These are phyloP conservation scores for Triplophysa dalaica DNA, from an alignment of 2,113 vertebrate genomes.

Conservation along the genomic window DNA sequence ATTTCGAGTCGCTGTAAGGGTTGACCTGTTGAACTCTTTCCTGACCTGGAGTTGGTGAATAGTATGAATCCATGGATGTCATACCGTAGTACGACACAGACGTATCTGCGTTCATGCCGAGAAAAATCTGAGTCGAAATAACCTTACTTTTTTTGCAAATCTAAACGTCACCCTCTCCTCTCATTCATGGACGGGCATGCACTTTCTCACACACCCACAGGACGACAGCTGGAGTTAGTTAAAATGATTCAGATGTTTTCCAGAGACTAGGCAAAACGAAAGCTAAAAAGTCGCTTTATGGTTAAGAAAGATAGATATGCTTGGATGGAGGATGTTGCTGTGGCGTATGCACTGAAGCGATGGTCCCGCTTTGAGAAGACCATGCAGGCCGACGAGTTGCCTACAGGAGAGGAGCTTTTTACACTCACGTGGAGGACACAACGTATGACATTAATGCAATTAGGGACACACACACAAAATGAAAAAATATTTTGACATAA, in stretches of 20 bases:
- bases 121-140: conserved; percentile 78
- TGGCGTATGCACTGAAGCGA: conserved; percentile 53
- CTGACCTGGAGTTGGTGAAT: conserved; percentile 84
- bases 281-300: conserved; percentile 79
- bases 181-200: conserved; percentile 57
- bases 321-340: conserved; percentile 70
- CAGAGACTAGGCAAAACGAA: conserved; percentile 82
- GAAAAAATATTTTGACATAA: conserved; percentile 53
- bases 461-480: conserved; percentile 61
- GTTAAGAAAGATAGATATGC: conserved; percentile 71
- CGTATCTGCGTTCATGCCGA: conserved; percentile 94
- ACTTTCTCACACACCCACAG: conserved; percentile 55
- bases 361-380: conserved; percentile 44
- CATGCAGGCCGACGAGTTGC: conserved; percentile 58
- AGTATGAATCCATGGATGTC: conserved; percentile 98
- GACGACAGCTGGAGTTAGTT: conserved; percentile 79
- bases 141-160: conserved; percentile 60
- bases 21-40: conserved; percentile 82
- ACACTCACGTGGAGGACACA: conserved; percentile 62
- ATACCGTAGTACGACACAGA: conserved; percentile 93
- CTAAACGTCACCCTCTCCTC: conserved; percentile 64
- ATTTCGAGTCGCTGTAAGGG: conserved; percentile 92
- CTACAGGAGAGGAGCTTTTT: conserved; percentile 56
- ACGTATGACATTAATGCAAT: conserved; percentile 72
- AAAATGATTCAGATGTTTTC: conserved; percentile 91